Percentiles rank a stretch among this genome's conserved stretches.
These are phyloP conservation scores for Mythimna lalbum DNA, from an alignment of 2,888 invertebrate species.

Conservation along the genomic window DNA sequence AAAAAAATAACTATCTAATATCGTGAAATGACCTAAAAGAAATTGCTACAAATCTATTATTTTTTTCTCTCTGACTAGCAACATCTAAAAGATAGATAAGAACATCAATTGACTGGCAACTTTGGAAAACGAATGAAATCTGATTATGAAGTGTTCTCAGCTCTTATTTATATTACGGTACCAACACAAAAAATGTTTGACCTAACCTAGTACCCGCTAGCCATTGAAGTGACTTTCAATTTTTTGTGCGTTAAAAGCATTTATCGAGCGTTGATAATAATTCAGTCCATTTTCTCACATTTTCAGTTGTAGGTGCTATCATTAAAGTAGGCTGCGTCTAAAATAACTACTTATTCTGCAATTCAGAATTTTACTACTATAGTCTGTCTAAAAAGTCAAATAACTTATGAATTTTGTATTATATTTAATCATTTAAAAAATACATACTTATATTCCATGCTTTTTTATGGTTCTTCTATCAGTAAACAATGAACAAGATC, in stretches of 20 bases:
- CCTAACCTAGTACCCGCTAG: conserved; percentile 19
- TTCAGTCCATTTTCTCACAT: background rate
- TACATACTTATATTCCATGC: too few species aligned
- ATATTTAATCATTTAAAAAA: too few species aligned
- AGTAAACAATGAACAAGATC: too few species aligned
- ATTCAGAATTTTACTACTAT: background rate
- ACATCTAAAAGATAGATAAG: background rate
- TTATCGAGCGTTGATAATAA: conserved; percentile 6
- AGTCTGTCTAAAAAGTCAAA: too few species aligned
- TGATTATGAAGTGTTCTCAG: conserved; percentile 25
- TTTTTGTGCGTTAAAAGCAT: conserved; percentile 39
- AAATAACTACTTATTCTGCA: background rate
- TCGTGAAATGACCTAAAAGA: too few species aligned
- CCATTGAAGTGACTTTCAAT: conserved; percentile 18
- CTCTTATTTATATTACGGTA: conserved; percentile 17
- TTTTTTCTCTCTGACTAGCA: background rate
- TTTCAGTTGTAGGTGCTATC: background rate
- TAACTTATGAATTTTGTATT: too few species aligned
- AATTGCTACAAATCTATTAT: too few species aligned
- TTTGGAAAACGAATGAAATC: conserved; percentile 8
- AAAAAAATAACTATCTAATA: too few species aligned
- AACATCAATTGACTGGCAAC: background rate
- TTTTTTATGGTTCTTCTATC: too few species aligned
- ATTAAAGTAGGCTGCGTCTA: background rate
- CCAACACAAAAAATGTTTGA: conserved; percentile 13